Evolutionary conservation across 30 jellyfish, hydroid and myxozoan species (phyloP).

Genomic region (Morbakka virulenta): DNA sequence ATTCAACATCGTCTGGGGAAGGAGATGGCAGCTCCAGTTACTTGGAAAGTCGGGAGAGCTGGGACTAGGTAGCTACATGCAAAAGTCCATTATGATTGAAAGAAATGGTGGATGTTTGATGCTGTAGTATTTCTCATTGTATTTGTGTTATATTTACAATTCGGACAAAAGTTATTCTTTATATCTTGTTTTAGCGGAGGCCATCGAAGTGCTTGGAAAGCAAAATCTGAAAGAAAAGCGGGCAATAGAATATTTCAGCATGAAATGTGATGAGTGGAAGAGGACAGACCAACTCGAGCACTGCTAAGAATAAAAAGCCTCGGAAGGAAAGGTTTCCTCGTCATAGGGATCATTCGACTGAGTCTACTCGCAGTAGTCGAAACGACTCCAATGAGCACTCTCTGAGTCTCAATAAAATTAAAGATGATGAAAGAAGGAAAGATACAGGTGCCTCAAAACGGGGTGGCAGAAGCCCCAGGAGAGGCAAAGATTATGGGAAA

Average conservation of each 20-base stretch:
- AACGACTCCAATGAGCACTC: slow-evolving; percentile 9
- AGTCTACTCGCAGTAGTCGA: slow-evolving; percentile 28
- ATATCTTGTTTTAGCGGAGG: too few species aligned
- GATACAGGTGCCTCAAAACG: slow-evolving; percentile 6
- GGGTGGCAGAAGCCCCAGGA: slow-evolving; percentile 65
- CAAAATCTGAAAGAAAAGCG: too few species aligned
- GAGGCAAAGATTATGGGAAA: slow-evolving; percentile 21
- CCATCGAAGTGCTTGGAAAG: too few species aligned
- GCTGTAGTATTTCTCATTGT: too few species aligned
- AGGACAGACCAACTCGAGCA: slow-evolving; percentile 65
- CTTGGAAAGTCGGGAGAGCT: too few species aligned
- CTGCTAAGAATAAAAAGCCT: slow-evolving; percentile 40
- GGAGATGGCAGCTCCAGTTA: too few species aligned
- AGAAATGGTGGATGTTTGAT: too few species aligned
- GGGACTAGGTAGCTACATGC: too few species aligned
- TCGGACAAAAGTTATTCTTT: too few species aligned
- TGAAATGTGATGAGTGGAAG: slow-evolving; percentile 80
- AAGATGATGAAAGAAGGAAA: slow-evolving; percentile 51
- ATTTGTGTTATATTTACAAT: too few species aligned
- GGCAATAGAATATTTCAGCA: slow-evolving; percentile 34
- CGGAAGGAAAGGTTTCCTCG: slow-evolving; percentile 43
- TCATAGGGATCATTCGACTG: slow-evolving; percentile 55
- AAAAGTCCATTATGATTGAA: too few species aligned
- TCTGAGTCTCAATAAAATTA: slow-evolving; percentile 7
- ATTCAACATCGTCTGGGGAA: too few species aligned